Base-by-base conservation (phyloP, 2,797 vertebrate genomes). In the Mormyrus hasselquistii region DNA sequence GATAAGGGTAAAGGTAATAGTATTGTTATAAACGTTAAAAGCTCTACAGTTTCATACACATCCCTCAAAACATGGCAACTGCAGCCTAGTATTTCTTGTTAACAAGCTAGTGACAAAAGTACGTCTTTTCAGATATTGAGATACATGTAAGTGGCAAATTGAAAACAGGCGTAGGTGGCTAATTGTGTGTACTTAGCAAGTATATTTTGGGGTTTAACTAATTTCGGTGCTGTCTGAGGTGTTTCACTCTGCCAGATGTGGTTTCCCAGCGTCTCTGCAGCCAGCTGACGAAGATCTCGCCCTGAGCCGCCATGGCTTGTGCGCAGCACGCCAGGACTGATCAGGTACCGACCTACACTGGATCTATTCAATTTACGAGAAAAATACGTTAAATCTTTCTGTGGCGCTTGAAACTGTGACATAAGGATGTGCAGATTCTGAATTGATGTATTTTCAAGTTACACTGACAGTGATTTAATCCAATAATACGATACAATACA, bases 291-390 rank as follows among this genome's bases (percentile, higher is more conserved):
- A 19, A 62, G 38, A 47, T 50, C 5, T 16, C 29, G 8, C 7
- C 69, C 22, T 7, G 1, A 25, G 47, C 49, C 41, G 44, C 49
- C 0, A 96, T 96, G 96, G 93, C 95, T 0, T 93, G 91, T 93
- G 50, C 91, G 3, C 95, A 95, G 38, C 92, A 90, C 91, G 16
- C 92, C 47, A 93, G 89, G 55, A 52, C 88, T 34, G 88, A 91
- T 3, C 93, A 95, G 95, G 96, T 96, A 94, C 14, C 14, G 95
- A 94, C 25, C 14, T 87, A 88, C 49, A 65, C 41, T 2, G 10
- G 8, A 41, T 79, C 50, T 34, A 2, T 50, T 41, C 14, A 8
- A 22, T 10, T 49, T 10, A 4, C 2, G 34, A 83, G 79, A 25
- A 49, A 83, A 50, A 49, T 22, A 84, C 10, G 38, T 50, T 8